Percentiles rank a stretch among this genome's conserved stretches.
Conservation (phyloP, 2,113 vertebrate genomes). For the Chlorodrepanis virens region DNA sequence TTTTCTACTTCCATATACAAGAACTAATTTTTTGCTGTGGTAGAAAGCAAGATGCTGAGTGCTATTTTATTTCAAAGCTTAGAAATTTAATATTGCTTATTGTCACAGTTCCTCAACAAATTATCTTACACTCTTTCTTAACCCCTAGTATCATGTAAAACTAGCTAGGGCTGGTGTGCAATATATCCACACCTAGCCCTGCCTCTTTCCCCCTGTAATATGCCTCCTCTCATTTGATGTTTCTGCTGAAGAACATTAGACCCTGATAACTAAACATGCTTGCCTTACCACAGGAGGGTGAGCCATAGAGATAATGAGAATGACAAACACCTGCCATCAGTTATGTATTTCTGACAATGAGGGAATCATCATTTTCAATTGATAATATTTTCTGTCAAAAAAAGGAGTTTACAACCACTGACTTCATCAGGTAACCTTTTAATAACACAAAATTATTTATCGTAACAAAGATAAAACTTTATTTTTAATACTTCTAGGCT, state of each 20-base stretch:
- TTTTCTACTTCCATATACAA: background rate
- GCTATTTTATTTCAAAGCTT: background rate
- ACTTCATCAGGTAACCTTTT: background rate
- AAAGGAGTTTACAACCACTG: background rate
- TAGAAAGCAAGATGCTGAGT: background rate
- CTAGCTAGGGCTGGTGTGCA: fast-evolving
- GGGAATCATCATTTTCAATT: background rate
- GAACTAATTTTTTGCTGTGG: background rate
- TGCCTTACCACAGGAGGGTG: background rate
- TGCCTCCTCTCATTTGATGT: background rate
- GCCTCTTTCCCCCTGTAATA: fast-evolving
- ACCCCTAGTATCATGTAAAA: background rate
- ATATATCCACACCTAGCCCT: too few species aligned
- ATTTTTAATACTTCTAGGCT: background rate
- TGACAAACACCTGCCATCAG: fast-evolving
- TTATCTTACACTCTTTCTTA: background rate
- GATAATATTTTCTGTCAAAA: background rate
- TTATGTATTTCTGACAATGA: background rate
- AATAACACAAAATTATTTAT: background rate
- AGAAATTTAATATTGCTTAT: background rate
- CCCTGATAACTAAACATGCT: background rate
- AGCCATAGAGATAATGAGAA: background rate
- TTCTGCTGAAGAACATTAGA: background rate
- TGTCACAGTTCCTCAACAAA: background rate
- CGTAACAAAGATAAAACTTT: background rate